A percentile compares a stretch with the other conserved stretches of the same genome.
These are phyloP conservation scores for Eretmochelys imbricata DNA, from an alignment of 2,113 vertebrate genomes.

Conservation along the genomic window DNA sequence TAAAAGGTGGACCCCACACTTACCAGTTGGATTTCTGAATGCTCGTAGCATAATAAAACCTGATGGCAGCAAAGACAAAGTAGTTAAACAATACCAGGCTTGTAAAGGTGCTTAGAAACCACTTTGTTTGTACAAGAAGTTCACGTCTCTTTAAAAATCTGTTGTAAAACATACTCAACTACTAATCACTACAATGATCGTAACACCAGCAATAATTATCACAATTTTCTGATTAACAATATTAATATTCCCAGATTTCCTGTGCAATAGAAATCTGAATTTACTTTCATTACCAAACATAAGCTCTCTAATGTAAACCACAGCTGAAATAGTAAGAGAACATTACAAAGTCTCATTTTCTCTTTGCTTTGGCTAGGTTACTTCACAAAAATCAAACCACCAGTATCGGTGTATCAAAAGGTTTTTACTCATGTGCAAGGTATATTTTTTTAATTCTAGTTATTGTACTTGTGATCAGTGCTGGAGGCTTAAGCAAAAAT, in stretches of 20 bases:
- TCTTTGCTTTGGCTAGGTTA: background rate
- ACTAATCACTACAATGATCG: background rate
- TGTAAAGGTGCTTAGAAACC: background rate
- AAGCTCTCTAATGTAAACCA: background rate
- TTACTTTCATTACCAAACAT: background rate
- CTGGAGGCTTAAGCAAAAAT: background rate
- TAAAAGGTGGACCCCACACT: slow-evolving; percentile 55
- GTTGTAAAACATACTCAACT: slow-evolving; percentile 70
- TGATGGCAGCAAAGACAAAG: slow-evolving; percentile 63
- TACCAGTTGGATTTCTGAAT: slow-evolving; percentile 65
- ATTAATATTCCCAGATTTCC: background rate
- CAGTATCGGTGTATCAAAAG: background rate
- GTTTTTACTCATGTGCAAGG: background rate
- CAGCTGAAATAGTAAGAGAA: background rate
- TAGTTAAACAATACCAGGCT: slow-evolving; percentile 19
- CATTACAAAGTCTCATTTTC: background rate
- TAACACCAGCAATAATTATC: background rate
- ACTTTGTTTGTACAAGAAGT: background rate
- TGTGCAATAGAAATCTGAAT: background rate
- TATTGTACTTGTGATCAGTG: background rate
- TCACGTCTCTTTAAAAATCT: slow-evolving; percentile 76
- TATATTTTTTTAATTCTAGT: background rate
- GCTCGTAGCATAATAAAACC: slow-evolving; percentile 84
- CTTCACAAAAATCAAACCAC: background rate
- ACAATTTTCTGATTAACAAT: background rate